Evolutionary conservation across 1,140 invertebrate genomes (phyloP), one percentile per base, ranked within the genome.

Genomic region (Sinonovacula constricta): DNA sequence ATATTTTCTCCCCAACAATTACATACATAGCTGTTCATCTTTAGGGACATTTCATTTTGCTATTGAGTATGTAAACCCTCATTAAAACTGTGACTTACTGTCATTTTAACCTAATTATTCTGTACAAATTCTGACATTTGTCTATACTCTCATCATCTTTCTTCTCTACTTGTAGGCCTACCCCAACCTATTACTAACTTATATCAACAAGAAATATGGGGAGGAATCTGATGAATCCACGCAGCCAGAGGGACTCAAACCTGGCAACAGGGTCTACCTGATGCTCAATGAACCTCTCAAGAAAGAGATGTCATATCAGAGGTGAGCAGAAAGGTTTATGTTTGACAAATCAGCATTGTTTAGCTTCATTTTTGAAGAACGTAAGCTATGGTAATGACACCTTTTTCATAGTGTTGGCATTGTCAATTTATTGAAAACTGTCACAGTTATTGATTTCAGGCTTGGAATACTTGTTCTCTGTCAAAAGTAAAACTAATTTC

Each of bases 151-250:
- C 10, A 39, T 24, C 14, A 12, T 7, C 14, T 53, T 34, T 39
- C n/a, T 31, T 24, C 39, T 56, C 81, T n/a, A 60, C 53, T 56
- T 83, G 83, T 4, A 91, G 90, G 81, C 85, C 10, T 74, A 89
- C 45, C 86, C 87, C 14, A 81, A 87, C 14, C 68, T 89, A 7
- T 74, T 84, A 4, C 54, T 91, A 68, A 91, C 90, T 0, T 89
- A 87, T 68, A 71, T 88, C 12, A 87, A 86, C 34, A 82, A 84
- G 45, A 84, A 84, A 65, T 74, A 68, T 45, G 82, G 80, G 15
- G 81, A 85, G 77, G 84, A 86, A 5, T 81, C 85, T 22, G 67
- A 59, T 1, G 79, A 87, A 12, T 31, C 24, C 24, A 34, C 49
- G 24, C 69, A 80, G 26, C 78, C 76, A 0, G 65, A 83, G 31